These are phyloP conservation scores for Helicoverpa assulta DNA, from an alignment of 2,888 invertebrate genomes.

Conservation along the genomic window DNA sequence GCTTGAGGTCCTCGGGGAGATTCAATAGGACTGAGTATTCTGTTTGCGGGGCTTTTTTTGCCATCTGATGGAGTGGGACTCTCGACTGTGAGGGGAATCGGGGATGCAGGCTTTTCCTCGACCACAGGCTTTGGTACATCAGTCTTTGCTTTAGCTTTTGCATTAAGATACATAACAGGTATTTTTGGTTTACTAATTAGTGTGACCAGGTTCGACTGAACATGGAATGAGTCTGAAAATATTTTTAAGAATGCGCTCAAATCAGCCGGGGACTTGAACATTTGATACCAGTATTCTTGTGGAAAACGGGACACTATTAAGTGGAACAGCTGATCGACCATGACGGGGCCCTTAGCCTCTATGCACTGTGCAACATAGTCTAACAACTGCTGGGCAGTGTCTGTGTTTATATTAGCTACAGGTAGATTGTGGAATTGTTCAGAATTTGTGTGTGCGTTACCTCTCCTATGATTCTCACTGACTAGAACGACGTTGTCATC, in stretches of 20 bases:
- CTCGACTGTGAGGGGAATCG: constrained; percentile 78
- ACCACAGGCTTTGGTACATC: constrained; percentile 87
- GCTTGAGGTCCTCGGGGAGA: constrained; percentile 87
- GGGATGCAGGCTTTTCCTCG: constrained; percentile 81
- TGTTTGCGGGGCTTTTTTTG: constrained; percentile 82
- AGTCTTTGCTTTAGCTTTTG: constrained; percentile 88
- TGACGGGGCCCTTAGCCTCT: constrained; percentile 94
- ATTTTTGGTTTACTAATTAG: constrained; percentile 94
- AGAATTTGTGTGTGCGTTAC: constrained; percentile 92
- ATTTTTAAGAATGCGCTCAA: constrained; percentile 97
- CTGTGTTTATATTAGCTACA: constrained; percentile 95
- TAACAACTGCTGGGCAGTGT: constrained; percentile 94
- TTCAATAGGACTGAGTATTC: constrained; percentile 89
- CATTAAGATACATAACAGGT: constrained; percentile 90
- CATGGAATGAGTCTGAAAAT: constrained; percentile 98
- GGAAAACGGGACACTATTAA: constrained; percentile 94
- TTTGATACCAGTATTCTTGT: constrained; percentile 94
- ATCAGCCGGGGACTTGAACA: constrained; percentile 97
- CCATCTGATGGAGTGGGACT: constrained; percentile 88
- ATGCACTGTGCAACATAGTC: constrained; percentile 96
- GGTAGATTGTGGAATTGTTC: constrained; percentile 93
- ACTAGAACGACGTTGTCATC: constrained; percentile 96
- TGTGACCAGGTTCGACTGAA: constrained; percentile 97
- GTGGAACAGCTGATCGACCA: constrained; percentile 96
- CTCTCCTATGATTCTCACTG: constrained; percentile 92